Percentiles rank a stretch among this genome's conserved stretches.
phyloP scores from a whole-genome alignment of 2,888 invertebrate genomes.

The Melipona beecheii region DNA sequence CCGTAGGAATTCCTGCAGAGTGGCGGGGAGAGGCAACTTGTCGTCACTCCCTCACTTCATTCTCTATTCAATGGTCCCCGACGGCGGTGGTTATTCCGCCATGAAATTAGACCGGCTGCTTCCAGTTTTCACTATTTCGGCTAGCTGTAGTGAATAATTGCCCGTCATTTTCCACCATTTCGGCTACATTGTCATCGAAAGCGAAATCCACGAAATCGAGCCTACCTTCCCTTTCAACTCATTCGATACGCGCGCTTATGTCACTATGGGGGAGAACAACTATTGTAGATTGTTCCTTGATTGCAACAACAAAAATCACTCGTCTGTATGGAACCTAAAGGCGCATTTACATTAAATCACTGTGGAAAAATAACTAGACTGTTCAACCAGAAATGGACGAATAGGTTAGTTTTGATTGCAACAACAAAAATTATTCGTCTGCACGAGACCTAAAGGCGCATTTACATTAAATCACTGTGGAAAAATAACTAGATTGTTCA shows the following conservation, averaged over 20 bases:
- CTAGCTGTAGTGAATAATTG: conserved; percentile 73
- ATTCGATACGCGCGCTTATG: background rate
- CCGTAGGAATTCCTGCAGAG: conserved; percentile 6
- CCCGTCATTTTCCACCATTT: conserved; percentile 74
- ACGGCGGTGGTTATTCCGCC: conserved; percentile 66
- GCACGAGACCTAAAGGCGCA: too few relatives aligned
- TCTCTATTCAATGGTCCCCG: conserved; percentile 56
- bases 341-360: too few relatives aligned
- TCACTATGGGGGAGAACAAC: too few relatives aligned
- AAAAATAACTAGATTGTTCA: too few relatives aligned
- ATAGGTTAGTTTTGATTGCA: too few relatives aligned
- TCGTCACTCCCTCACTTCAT: conserved; percentile 31
- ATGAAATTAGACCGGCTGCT: conserved; percentile 75
- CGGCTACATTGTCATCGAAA: conserved; percentile 67
- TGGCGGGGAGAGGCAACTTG: conserved; percentile 21
- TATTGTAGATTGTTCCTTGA: too few relatives aligned
- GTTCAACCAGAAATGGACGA: too few relatives aligned
- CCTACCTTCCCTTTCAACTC: background rate
- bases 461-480: too few relatives aligned
- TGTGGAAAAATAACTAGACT: too few relatives aligned
- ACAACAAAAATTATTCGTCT: too few relatives aligned
- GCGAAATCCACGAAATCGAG: conserved; percentile 44
- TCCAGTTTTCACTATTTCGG: conserved; percentile 76
- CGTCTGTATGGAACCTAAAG: too few relatives aligned
- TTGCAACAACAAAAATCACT: too few relatives aligned